Evolutionary conservation across 2,113 vertebrate species (phyloP).

Genomic region (Phodopus roborovskii): DNA sequence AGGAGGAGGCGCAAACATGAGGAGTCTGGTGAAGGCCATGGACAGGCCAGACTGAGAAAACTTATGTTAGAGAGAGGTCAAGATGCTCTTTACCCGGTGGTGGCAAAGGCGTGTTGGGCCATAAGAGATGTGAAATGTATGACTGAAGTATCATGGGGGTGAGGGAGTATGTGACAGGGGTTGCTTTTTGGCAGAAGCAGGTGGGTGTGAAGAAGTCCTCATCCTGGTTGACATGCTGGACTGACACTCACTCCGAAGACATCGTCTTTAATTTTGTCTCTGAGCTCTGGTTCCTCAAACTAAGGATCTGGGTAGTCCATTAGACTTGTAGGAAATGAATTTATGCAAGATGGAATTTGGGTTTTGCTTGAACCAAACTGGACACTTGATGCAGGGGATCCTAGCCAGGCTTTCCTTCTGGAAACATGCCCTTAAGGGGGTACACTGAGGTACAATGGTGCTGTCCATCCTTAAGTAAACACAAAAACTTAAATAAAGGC

Average conservation of each 20-base stretch:
- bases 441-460: too few relatives aligned
- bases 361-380: not conserved
- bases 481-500: rapidly evolving
- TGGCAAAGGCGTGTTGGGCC: rapidly evolving
- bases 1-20: not conserved
- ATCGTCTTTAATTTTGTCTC: not conserved
- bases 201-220: too few relatives aligned
- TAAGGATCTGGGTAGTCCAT: rapidly evolving
- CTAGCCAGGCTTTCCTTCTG: too few relatives aligned
- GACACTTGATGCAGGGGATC: rapidly evolving
- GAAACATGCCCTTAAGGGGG: not conserved
- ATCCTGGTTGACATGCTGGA: rapidly evolving
- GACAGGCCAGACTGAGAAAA: too few relatives aligned
- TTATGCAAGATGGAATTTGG: rapidly evolving
- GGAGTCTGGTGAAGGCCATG: not conserved
- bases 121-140: rapidly evolving
- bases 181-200: rapidly evolving
- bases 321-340: too few relatives aligned
- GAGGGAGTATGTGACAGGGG: too few relatives aligned
- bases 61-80: not conserved
- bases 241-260: rapidly evolving
- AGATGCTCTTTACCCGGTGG: rapidly evolving
- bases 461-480: rapidly evolving
- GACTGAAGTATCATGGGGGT: rapidly evolving
- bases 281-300: not conserved